phyloP scores from a whole-genome alignment of 2,888 invertebrate species.

The Epiblema foenella region DNA sequence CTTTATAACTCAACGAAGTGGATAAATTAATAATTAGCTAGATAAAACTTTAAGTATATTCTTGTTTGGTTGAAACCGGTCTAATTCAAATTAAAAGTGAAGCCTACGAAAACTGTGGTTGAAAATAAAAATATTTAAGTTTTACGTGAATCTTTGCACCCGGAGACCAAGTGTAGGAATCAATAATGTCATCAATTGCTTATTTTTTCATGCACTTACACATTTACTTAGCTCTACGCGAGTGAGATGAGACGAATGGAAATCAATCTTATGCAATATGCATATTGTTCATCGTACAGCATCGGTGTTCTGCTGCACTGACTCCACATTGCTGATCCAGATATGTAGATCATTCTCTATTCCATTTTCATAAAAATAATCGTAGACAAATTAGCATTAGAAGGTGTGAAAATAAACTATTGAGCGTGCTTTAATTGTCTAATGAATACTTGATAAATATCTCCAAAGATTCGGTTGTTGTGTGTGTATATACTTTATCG shows the following conservation, averaged over 20 bases:
- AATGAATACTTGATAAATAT: neutral
- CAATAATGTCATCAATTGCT: neutral
- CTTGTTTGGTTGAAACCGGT: no score
- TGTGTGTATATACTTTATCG: conserved; percentile 1
- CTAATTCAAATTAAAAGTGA: neutral
- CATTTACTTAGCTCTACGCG: conserved; percentile 46
- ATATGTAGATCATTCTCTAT: conserved; percentile 47
- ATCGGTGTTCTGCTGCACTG: conserved; percentile 50
- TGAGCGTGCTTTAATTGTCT: neutral
- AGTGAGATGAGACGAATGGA: conserved; percentile 51
- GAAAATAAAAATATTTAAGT: neutral
- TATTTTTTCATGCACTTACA: conserved; percentile 4
- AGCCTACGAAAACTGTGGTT: neutral
- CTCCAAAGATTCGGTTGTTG: neutral
- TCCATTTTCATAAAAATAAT: conserved; percentile 18
- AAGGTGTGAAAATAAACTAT: neutral
- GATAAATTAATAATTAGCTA: neutral
- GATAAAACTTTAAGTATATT: neutral
- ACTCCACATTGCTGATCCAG: conserved; percentile 44
- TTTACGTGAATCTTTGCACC: neutral
- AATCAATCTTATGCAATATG: conserved; percentile 61
- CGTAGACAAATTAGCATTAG: neutral
- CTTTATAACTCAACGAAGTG: neutral
- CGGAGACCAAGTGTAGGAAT: no score
- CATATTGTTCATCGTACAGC: conserved; percentile 52